These are phyloP conservation scores for Steinernema feltiae DNA, from an alignment of 1,140 invertebrate species.

Conservation along the genomic window DNA sequence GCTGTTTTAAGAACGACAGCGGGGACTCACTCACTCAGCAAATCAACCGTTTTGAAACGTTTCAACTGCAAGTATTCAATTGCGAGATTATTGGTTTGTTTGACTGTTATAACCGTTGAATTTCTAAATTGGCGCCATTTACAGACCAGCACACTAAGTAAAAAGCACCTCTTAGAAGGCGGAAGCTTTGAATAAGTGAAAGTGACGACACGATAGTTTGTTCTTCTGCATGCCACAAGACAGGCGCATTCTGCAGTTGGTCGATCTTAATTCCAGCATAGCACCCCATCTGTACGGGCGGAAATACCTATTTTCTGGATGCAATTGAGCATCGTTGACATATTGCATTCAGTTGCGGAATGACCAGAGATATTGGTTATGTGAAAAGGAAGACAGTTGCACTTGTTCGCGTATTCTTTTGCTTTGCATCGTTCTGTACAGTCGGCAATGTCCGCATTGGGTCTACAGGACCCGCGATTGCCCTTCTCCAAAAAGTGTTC, in stretches of 20 bases:
- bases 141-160: too few relatives aligned
- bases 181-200: not conserved
- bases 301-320: not conserved
- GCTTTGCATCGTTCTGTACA: not conserved
- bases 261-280: not conserved
- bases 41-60: constrained; percentile 29
- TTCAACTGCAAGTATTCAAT: constrained; percentile 22
- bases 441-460: not conserved
- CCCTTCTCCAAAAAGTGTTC: constrained; percentile 6
- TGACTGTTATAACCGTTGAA: not conserved
- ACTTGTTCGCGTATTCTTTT: not conserved
- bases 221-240: not conserved
- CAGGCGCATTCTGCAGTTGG: not conserved
- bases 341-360: not conserved
- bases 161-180: too few relatives aligned
- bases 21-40: constrained; percentile 20
- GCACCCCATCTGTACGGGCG: not conserved
- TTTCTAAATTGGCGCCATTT: not conserved
- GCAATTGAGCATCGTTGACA: not conserved
- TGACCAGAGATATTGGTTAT: not conserved
- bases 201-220: not conserved
- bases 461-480: not conserved
- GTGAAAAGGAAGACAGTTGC: not conserved
- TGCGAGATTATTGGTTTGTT: not conserved
- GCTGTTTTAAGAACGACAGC: not conserved